Conservation (phyloP, 2,888 invertebrate species). For the Drosophila cognata region DNA sequence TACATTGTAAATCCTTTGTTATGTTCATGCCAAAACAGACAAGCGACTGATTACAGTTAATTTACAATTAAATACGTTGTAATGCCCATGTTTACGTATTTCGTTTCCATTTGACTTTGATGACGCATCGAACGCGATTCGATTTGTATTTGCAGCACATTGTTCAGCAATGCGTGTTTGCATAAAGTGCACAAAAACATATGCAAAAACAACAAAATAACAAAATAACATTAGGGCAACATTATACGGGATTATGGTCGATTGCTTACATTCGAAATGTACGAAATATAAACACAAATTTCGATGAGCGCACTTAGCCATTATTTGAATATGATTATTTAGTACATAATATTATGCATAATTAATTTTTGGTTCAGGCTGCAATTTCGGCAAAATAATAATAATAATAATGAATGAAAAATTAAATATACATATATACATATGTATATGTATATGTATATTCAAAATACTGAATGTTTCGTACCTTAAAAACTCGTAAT, state of each 20-base stretch:
- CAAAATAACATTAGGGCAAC: slow-evolving; percentile 15
- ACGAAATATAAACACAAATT: slow-evolving; percentile 6
- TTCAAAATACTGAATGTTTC: no score
- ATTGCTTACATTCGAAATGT: slow-evolving; percentile 14
- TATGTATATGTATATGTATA: no score
- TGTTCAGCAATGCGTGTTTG: neutral
- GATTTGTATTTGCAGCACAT: neutral
- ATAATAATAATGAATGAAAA: neutral
- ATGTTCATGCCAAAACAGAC: neutral
- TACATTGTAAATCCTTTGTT: neutral
- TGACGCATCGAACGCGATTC: neutral
- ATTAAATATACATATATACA: neutral
- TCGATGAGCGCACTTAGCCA: neutral
- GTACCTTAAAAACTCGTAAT: neutral
- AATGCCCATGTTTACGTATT: neutral
- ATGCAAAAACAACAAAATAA: slow-evolving; percentile 7
- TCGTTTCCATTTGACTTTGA: slow-evolving; percentile 8
- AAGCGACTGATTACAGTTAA: slow-evolving; percentile 15
- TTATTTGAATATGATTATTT: slow-evolving; percentile 21
- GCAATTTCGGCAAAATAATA: neutral
- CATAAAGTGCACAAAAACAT: neutral
- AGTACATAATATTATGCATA: slow-evolving; percentile 5
- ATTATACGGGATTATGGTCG: slow-evolving; percentile 18
- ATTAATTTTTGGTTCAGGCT: slow-evolving; percentile 2
- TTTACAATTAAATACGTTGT: neutral